Evolutionary conservation across 2,113 vertebrate species (phyloP).

Genomic region (Oncorhynchus tshawytscha): DNA sequence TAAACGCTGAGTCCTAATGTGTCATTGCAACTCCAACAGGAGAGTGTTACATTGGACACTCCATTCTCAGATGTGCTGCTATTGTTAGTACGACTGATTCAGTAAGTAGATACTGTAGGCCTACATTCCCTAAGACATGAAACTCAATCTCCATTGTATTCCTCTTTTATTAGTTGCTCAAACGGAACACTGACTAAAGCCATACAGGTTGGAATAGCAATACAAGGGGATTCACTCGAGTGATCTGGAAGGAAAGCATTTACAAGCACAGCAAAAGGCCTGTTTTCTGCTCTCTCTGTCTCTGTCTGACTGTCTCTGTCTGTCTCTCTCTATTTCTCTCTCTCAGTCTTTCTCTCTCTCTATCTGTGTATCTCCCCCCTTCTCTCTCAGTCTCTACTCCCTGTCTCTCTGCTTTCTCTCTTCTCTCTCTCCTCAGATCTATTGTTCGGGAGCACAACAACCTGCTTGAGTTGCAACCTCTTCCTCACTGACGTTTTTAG

Average conservation of each 20-base stretch:
- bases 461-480: conserved; percentile 52
- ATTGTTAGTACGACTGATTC: not conserved
- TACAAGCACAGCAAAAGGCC: conserved; percentile 23
- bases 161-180: not conserved
- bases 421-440: conserved; percentile 35
- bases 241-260: conserved; percentile 42
- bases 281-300: conserved; percentile 13
- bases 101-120: too few species aligned
- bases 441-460: conserved; percentile 48
- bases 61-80: not conserved
- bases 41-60: not conserved
- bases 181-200: not conserved
- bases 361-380: conserved; percentile 9
- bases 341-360: not conserved
- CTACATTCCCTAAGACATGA: not conserved
- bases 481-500: conserved; percentile 62
- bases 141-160: not conserved
- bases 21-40: not conserved
- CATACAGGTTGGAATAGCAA: conserved; percentile 9
- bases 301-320: not conserved
- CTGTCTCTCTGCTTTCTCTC: not conserved
- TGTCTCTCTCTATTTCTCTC: conserved; percentile 12
- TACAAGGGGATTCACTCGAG: conserved; percentile 36
- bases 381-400: conserved; percentile 10
- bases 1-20: too few species aligned